A percentile compares a stretch with the other conserved stretches of the same genome.
Conservation (phyloP, 2,113 vertebrate genomes). For the Neofelis nebulosa region DNA sequence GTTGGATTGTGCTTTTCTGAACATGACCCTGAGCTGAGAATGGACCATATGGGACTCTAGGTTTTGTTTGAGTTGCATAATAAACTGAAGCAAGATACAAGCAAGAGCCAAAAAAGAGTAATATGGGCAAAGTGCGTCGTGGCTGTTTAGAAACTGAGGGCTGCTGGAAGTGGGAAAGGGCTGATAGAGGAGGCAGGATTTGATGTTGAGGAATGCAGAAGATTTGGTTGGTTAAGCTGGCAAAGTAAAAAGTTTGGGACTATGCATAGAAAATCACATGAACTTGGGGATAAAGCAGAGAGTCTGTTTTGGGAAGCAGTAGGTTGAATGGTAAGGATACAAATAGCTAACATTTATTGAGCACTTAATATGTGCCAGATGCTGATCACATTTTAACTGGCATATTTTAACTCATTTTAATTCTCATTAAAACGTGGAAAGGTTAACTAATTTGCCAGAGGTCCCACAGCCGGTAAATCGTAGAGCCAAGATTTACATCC, state of each 20-base stretch:
- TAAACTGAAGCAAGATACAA: not conserved
- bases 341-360: not conserved
- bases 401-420: not conserved
- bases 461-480: not conserved
- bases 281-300: not conserved
- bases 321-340: not conserved
- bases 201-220: not conserved
- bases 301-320: not conserved
- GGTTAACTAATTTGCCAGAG: not conserved
- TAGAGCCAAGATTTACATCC: not conserved
- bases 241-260: not conserved
- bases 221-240: not conserved
- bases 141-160: not conserved
- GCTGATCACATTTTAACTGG: not conserved
- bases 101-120: not conserved
- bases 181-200: not conserved
- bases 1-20: not conserved
- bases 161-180: not conserved
- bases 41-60: not conserved
- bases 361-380: not conserved
- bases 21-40: not conserved
- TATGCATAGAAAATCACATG: not conserved
- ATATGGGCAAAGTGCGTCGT: not conserved
- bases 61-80: not conserved
- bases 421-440: not conserved